Conservation (phyloP, 2,113 vertebrate species). For the Solea senegalensis region DNA sequence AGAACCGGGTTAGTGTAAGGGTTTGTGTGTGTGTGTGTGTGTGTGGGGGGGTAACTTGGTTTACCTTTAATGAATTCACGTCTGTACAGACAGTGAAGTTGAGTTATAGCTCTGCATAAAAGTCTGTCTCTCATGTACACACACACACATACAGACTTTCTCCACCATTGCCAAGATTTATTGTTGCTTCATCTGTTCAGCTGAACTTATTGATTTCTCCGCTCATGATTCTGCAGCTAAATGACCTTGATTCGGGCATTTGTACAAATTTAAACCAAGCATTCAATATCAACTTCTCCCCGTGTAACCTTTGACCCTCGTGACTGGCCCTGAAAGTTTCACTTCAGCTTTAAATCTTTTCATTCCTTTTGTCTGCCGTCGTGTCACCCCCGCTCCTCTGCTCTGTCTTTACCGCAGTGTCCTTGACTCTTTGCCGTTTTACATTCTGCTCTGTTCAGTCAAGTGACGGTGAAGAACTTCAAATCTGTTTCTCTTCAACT, state of each 20-base stretch:
- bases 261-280: conserved; percentile 48
- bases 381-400: not conserved
- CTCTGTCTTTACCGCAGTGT: not conserved
- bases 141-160: not conserved
- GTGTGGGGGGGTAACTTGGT: too few relatives aligned
- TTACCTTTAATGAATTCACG: too few relatives aligned
- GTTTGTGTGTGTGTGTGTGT: too few relatives aligned
- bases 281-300: conserved; percentile 4
- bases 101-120: too few relatives aligned
- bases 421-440: not conserved
- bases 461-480: too few relatives aligned
- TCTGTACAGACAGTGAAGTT: too few relatives aligned
- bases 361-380: not conserved
- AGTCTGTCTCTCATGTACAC: not conserved
- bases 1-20: too few relatives aligned
- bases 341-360: not conserved
- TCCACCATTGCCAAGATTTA: conserved; percentile 70
- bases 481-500: too few relatives aligned
- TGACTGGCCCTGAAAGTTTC: not conserved
- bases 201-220: conserved; percentile 71
- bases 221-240: conserved; percentile 61
- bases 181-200: conserved; percentile 70
- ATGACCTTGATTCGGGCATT: conserved; percentile 76
- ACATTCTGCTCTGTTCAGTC: too few relatives aligned
- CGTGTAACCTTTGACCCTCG: not conserved